Percentiles rank a stretch among this genome's conserved stretches.
phyloP scores from a whole-genome alignment of 2,797 vertebrate genomes.

The Schizopygopsis malacanthus region DNA sequence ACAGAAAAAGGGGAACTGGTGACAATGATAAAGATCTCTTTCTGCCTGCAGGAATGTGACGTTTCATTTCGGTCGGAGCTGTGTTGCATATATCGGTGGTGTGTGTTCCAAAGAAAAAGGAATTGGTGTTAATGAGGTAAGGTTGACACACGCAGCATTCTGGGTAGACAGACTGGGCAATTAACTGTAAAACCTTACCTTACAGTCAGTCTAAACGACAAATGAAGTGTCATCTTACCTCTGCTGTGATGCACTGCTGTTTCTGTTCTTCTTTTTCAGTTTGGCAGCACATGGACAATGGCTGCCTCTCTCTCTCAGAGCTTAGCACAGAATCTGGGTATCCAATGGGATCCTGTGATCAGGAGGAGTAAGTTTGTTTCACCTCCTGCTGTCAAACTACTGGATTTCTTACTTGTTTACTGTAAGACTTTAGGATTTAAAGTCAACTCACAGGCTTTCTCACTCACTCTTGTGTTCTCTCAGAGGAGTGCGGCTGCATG shows the following conservation, averaged over 20 bases:
- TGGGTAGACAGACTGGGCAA: background rate
- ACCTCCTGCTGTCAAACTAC: constrained; percentile 10
- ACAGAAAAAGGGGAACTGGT: background rate
- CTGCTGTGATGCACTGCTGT: background rate
- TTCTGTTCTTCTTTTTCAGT: constrained; percentile 72
- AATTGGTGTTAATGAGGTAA: constrained; percentile 89
- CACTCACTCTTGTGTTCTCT: constrained; percentile 46
- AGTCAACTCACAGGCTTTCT: constrained; percentile 25
- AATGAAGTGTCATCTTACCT: background rate
- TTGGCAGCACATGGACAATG: constrained; percentile 83
- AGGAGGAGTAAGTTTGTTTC: constrained; percentile 80
- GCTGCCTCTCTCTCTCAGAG: constrained; percentile 86
- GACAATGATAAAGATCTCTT: background rate
- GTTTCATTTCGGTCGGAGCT: constrained; percentile 87
- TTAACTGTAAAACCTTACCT: background rate
- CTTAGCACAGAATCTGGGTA: constrained; percentile 88
- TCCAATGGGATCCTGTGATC: constrained; percentile 87
- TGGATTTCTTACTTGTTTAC: constrained; percentile 11
- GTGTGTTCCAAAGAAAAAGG: constrained; percentile 84
- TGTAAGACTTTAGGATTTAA: constrained; percentile 17
- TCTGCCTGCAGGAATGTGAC: constrained; percentile 78
- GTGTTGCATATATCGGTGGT: constrained; percentile 87
- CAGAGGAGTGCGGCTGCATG: constrained; percentile 87
- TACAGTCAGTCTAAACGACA: background rate
- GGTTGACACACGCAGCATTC: background rate